A percentile compares a stretch with the other conserved stretches of the same genome.
phyloP scores from a whole-genome alignment of 2,888 invertebrate species.

The Electrophaes corylata region DNA sequence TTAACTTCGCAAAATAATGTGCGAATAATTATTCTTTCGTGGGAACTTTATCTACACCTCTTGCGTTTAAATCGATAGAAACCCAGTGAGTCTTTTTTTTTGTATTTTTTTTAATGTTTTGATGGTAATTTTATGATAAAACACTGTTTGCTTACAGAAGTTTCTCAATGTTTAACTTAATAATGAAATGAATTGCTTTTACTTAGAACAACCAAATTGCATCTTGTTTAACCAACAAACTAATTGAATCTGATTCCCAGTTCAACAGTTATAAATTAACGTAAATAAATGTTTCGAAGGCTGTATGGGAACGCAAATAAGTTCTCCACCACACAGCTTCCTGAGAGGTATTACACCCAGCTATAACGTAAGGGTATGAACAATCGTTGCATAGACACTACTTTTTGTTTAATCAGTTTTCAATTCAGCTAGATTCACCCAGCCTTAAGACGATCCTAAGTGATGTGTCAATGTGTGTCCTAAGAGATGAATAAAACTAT shows the following conservation, averaged over 20 bases:
- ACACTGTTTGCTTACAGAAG: neutral
- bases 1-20: too few relatives aligned
- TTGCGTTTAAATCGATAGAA: too few relatives aligned
- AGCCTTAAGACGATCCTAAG: too few relatives aligned
- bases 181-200: neutral
- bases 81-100: too few relatives aligned
- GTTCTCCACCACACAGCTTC: slow-evolving; percentile 35
- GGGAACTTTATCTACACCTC: too few relatives aligned
- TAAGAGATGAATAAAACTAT: too few relatives aligned
- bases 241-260: slow-evolving; percentile 33
- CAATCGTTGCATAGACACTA: neutral
- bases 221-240: slow-evolving; percentile 24
- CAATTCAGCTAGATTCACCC: too few relatives aligned
- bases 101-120: too few relatives aligned
- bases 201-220: slow-evolving; percentile 20
- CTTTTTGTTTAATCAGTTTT: too few relatives aligned
- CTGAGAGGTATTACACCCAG: slow-evolving; percentile 18
- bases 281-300: slow-evolving; percentile 32
- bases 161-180: neutral
- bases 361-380: slow-evolving; percentile 6
- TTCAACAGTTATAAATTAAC: slow-evolving; percentile 33
- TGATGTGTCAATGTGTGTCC: too few relatives aligned
- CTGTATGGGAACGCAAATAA: slow-evolving; percentile 34
- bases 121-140: too few relatives aligned
- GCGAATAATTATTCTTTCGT: too few relatives aligned